Evolutionary conservation across 2,797 vertebrate species (phyloP), one percentile per base, ranked within the genome.

Genomic region (Eidolon dupreanum): DNA sequence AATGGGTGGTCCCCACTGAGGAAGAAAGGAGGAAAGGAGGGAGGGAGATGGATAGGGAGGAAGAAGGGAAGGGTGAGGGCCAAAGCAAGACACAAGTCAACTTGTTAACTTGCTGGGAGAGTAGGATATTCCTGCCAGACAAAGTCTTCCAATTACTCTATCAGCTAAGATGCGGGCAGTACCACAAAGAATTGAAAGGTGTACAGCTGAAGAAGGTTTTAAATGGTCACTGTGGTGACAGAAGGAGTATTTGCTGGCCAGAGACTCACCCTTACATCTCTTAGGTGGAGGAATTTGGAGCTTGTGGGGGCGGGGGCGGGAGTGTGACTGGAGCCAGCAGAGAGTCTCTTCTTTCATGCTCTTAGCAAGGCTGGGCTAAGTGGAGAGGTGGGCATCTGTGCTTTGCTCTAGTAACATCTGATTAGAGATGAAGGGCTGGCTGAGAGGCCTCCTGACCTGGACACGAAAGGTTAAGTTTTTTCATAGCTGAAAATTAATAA

Each of bases 351-450:
- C 8, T 73, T 22, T 66, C 53, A n/a, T 65, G 46, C 26, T 53
- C 71, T 81, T 26, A n/a, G 20, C 15, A 91, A 87, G 57, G n/a
- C 24, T 5, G 6, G 5, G 15, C 53, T 59, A 57, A 4, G 3
- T 4, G 13, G 2, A 1, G 8, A 49, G 4, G 20, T 49, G 10
- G 15, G 26, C 1, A 2, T 20, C 46, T 65, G 1, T n/a, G n/a
- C 24, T 41, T 28, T 10, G 3, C 10, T 19, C 3, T 53, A 36
- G 7, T 19, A 61, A 3, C 15, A 75, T n/a, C 12, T 79, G 63
- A 43, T 78, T 55, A 86, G 43, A 36, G 12, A 5, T 13, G 15
- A 78, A 38, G 31, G 57, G 15, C 10, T 31, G 57, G 15, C 10
- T 31, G 70, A 93, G 57, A 49, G 10, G 17, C n/a, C 36, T 74